Percentiles rank a stretch among this genome's conserved stretches.
phyloP scores from a whole-genome alignment of 2,113 vertebrate genomes.

The Bostrychus sinensis region DNA sequence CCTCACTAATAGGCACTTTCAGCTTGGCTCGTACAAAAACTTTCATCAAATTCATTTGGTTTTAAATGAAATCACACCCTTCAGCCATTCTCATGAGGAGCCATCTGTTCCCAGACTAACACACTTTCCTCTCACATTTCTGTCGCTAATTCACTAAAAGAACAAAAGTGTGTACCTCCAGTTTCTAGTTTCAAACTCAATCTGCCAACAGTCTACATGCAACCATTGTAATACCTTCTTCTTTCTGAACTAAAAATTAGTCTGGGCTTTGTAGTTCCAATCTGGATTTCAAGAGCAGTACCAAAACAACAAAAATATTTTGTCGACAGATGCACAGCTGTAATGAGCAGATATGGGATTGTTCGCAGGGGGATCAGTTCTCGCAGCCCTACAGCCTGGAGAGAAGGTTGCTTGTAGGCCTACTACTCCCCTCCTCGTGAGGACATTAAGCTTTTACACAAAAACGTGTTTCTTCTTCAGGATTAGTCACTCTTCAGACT shows the following conservation, averaged over 20 bases:
- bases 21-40: slow-evolving; percentile 16
- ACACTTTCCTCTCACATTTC: background rate
- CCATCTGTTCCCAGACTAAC: slow-evolving; percentile 49
- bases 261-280: background rate
- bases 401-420: too few relatives aligned
- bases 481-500: too few relatives aligned
- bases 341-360: too few relatives aligned
- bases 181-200: background rate
- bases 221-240: background rate
- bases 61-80: slow-evolving; percentile 50
- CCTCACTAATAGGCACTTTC: slow-evolving; percentile 13
- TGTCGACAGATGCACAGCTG: too few relatives aligned
- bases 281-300: background rate
- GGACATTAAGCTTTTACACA: too few relatives aligned
- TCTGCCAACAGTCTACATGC: too few relatives aligned
- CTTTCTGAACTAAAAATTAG: background rate
- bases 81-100: slow-evolving; percentile 45
- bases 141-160: slow-evolving; percentile 3
- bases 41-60: slow-evolving; percentile 37
- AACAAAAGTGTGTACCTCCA: too few relatives aligned
- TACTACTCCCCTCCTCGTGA: too few relatives aligned
- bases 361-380: too few relatives aligned
- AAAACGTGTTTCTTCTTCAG: too few relatives aligned
- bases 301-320: background rate
- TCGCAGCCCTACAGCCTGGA: too few relatives aligned